Conservation (phyloP, 2,113 vertebrate species). For the Ciconia boyciana region DNA sequence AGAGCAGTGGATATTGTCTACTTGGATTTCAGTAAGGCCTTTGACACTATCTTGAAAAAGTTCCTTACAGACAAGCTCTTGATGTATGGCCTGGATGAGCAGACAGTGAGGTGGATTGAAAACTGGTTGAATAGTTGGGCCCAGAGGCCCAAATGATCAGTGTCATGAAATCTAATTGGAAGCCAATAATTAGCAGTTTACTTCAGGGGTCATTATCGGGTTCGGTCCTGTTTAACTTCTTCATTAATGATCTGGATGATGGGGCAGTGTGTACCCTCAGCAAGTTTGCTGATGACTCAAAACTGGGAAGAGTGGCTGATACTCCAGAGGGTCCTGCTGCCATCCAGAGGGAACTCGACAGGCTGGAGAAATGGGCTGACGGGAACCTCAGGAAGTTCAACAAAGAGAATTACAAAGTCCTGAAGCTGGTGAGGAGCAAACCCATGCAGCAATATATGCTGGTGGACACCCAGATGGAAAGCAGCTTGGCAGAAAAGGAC, state of each 20-base stretch:
- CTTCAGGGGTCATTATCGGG: neutral
- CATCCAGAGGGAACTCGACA: neutral
- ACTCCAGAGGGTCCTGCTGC: neutral
- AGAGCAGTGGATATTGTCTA: neutral
- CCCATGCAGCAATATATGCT: neutral
- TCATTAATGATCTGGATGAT: neutral
- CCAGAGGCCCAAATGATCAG: neutral
- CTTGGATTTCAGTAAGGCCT: neutral
- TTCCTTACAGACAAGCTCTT: neutral
- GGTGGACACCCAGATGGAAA: neutral
- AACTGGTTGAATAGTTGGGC: neutral
- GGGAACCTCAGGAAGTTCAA: neutral
- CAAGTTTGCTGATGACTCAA: too few species aligned
- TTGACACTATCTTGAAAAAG: neutral
- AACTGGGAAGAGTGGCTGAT: neutral
- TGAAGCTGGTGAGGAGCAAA: neutral
- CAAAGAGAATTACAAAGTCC: neutral
- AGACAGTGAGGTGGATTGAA: neutral
- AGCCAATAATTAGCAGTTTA: neutral
- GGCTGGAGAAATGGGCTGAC: neutral
- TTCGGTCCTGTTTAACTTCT: neutral
- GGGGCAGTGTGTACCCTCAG: neutral
- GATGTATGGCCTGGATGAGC: too few species aligned
- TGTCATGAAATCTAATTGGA: neutral
- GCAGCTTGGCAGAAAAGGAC: neutral